Base-by-base conservation (phyloP, 2,888 invertebrate genomes). In the Seira ritae region DNA sequence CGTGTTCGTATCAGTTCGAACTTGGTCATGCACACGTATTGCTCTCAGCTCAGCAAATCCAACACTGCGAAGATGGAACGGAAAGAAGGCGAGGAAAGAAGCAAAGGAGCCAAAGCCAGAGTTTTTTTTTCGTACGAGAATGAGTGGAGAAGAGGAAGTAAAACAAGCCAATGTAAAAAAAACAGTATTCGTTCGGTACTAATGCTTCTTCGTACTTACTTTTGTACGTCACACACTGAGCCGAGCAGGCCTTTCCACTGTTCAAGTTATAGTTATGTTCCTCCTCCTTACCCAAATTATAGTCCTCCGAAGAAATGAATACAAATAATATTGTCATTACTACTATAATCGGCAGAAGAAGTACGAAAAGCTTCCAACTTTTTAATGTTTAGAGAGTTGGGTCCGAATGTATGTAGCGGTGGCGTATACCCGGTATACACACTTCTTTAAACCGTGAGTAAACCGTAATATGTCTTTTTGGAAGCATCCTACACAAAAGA, bases 61-160 rank as follows among this genome's bases (percentile, higher is more conserved):
- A 80, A 73, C 72, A 80, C 80, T 80, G 80, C 42, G 60, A 68
- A 80, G 68, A 80, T 80, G 80, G 68, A 62, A 60, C 66, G 24
- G 23, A 79, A 80, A 66, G 65, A 46, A 78, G 80, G 72, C 80
- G 72, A 80, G 79, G 73, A 80, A 78, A 60, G 60, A 60, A 82
- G 84, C 73, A 50, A 50, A 31, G 8, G 31, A 50, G 17, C 15
- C 50, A n/a, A 50, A 50, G 50, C 50, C 15, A 50, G 6, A 50
- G 50, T n/a, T n/a, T 50, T 50, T 50, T 50, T 31, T 31, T 31
- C 31, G 3, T 31, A 31, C 31, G 31, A 31, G 31, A 31, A 8
- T 31, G 31, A 31, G 31, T 31, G 31, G 50, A 50, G 15, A 8
- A 50, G 50, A 31, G 31, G 31, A 31, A 31, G 31, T 31, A 31